Base-by-base conservation (phyloP, 1,140 invertebrate genomes). In the Drosophila mojavensis region DNA sequence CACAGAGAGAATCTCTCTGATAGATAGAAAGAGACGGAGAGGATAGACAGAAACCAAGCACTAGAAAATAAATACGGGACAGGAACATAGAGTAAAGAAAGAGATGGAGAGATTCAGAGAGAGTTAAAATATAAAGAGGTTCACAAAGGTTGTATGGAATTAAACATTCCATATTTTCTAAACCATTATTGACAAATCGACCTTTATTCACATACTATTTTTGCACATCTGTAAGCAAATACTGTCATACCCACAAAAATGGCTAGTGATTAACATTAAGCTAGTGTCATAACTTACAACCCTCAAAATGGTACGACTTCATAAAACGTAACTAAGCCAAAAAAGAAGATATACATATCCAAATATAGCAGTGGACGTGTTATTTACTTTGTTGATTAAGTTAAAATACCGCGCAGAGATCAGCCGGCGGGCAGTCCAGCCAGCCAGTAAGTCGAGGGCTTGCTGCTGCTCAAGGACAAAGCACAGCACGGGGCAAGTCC, bases 351-450 rank as follows among this genome's bases (percentile, higher is more conserved):
- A 65, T 74, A 77, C 75, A 65, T 62, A 59, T 39, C 58, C 45
- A 54, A 26, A 47, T 26, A 58, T 15, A 45, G 41, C n/a, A 5
- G 50, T 33, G 75, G 67, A 85, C 81, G 64, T 84, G 76, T 89
- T 89, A 89, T 89, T 89, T 89, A 89, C 80, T 89, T 79, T 89
- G 77, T 89, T 90, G 84, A 88, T 88, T 89, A 88, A 88, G 80
- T 88, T 89, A 90, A 89, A 90, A 88, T 78, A 88, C 67, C 75
- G 75, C 64, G 59, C 68, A 83, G 82, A 74, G 83, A 86, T 88
- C 83, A 86, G 62, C 79, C 73, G 53, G 63, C 69, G 79, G 68
- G 65, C 75, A 75, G 74, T 7, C 64, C 65, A 15, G 43, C n/a
- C 5, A 82, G 79, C 61, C 67, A 68, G 61, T 61, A 59, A 70